Conservation (phyloP, 2,888 invertebrate genomes). For the Eustalomyia histrio region DNA sequence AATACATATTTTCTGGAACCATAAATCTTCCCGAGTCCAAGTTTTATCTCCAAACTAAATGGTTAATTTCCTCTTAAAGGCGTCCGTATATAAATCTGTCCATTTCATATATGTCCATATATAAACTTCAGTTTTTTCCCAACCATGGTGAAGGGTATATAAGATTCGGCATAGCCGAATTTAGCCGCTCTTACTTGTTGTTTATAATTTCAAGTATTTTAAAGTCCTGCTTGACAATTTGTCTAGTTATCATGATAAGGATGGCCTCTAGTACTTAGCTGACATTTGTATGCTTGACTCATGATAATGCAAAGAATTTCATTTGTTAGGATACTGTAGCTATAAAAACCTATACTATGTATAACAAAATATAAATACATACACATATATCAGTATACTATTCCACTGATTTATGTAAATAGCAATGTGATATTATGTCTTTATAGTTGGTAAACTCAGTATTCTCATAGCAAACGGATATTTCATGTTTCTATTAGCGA, state of each 20-base stretch:
- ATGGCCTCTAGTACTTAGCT: background rate
- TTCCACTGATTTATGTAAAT: background rate
- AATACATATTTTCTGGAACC: too few relatives aligned
- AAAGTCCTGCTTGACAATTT: background rate
- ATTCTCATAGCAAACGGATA: background rate
- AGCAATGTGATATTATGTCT: background rate
- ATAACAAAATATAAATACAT: background rate
- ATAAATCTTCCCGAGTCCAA: too few relatives aligned
- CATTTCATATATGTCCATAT: too few relatives aligned
- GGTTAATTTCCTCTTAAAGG: too few relatives aligned
- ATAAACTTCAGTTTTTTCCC: too few relatives aligned
- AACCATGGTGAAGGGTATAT: too few relatives aligned
- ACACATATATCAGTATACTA: background rate
- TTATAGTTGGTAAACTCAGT: background rate
- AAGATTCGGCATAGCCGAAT: too few relatives aligned
- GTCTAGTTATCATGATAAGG: slow-evolving; percentile 1
- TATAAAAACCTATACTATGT: background rate
- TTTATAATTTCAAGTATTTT: too few relatives aligned
- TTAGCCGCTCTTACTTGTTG: too few relatives aligned
- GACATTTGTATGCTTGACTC: slow-evolving; percentile 21
- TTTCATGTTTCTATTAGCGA: background rate
- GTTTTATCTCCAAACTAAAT: too few relatives aligned
- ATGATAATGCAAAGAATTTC: slow-evolving; percentile 10
- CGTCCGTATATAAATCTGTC: too few relatives aligned
- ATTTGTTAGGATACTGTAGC: background rate